Base-by-base conservation (phyloP, 2,888 invertebrate genomes). In the Papilio elwesi region DNA sequence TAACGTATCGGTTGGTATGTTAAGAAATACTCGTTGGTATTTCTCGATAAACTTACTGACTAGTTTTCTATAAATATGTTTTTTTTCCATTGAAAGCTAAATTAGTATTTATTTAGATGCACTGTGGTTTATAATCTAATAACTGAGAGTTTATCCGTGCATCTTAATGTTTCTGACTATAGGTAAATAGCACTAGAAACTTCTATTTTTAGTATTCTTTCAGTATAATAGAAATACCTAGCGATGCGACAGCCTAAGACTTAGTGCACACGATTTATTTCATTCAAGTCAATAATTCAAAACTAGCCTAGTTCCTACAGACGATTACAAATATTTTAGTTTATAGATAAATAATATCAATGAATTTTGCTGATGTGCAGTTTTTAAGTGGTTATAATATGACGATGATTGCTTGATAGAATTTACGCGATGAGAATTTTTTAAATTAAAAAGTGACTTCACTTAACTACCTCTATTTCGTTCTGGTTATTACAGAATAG, bases 41-140 rank as follows among this genome's bases (percentile, higher is more conserved):
- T 77, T 76, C 74, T 82, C 6, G 86, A 85, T 87, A 86, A 83
- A 78, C 91, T 91, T 92, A 91, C 87, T 91, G 92, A 92, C 91
- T 90, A 90, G 90, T 87, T 87, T 85, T 66, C 64, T 84, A 85
- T 85, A 85, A 86, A 88, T 88, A 87, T 81, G 83, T 78, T 36
- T 62, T 26, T 70, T 68, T 57, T 74, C 65, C 71, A 69, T 71
- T 74, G 70, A 73, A 68, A 74, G 68, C 59, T 63, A 69, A 73
- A 71, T 72, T 70, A 57, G 73, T 63, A 52, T 59, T 72, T 63
- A 71, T 70, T 68, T 57, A 47, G 8, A 53, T 8, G 13, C 52
- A 26, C 11, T 48, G 48, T 64, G 48, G 47, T 38, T 52, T 53
- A 47, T 51, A 66, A 62, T 12, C 10, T 63, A 48, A 15, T 49